Evolutionary conservation across 2,797 vertebrate genomes (phyloP).

Genomic region (Austrolebias charrua): DNA sequence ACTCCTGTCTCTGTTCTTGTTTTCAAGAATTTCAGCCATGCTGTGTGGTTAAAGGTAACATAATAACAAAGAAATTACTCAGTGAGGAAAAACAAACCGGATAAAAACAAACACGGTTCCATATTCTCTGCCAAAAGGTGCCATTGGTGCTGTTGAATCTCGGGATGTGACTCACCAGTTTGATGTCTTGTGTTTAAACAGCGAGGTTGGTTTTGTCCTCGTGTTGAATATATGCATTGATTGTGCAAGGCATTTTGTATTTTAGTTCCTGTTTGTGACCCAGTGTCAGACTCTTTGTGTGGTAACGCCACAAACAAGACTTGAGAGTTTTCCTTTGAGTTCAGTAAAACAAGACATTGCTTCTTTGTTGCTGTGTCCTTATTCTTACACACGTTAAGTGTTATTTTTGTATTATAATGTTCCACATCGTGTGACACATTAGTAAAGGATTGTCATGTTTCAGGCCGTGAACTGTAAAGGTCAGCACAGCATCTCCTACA

Average conservation of each 20-base stretch:
- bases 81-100: conserved; percentile 1
- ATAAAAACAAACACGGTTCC: not conserved
- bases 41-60: conserved; percentile 3
- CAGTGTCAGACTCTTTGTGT: conserved; percentile 3
- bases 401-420: not conserved
- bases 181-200: conserved; percentile 10
- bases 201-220: conserved; percentile 1
- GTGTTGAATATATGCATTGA: conserved; percentile 17
- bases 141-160: conserved; percentile 7
- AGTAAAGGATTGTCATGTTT: conserved; percentile 44
- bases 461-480: conserved; percentile 96
- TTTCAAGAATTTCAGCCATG: conserved; percentile 29
- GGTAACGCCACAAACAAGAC: conserved; percentile 30
- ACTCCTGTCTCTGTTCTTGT: conserved; percentile 23
- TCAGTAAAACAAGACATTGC: not conserved
- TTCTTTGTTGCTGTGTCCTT: not conserved
- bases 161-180: conserved; percentile 9
- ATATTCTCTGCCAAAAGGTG: not conserved
- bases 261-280: conserved; percentile 28
- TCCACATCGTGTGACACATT: not conserved
- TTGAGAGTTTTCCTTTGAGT: not conserved
- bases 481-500: conserved; percentile 98
- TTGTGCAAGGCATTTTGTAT: conserved; percentile 5
- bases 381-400: not conserved
- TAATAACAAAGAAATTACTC: conserved; percentile 3